These are phyloP conservation scores for Porites cylindrica DNA, from an alignment of 92 coral and sea anemone genomes.

Conservation along the genomic window DNA sequence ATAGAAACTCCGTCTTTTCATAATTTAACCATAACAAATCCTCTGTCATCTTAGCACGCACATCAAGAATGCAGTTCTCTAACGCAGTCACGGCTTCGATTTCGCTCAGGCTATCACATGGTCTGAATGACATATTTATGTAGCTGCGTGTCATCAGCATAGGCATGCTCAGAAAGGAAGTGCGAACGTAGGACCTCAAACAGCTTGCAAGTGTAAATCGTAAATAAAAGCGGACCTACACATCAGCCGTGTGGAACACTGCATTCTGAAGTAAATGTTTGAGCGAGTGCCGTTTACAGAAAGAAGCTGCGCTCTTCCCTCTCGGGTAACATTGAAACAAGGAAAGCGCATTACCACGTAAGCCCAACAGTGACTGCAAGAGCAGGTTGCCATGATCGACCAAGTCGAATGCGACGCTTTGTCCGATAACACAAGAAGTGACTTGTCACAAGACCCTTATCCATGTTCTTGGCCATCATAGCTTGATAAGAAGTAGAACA, in stretches of 20 bases:
- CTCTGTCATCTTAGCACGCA: conserved; percentile 56
- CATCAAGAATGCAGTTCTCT: conserved; percentile 56
- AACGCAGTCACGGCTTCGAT: conserved; percentile 55
- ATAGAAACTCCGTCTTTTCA: background rate
- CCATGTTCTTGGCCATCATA: background rate
- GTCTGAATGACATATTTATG: conserved; percentile 34
- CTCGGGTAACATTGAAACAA: conserved; percentile 21
- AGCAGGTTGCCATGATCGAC: background rate
- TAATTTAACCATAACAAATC: background rate
- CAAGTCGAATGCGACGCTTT: background rate
- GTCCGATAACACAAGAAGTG: background rate
- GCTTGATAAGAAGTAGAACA: no score
- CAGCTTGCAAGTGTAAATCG: no score
- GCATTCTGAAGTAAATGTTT: conserved; percentile 11
- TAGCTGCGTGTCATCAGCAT: conserved; percentile 61
- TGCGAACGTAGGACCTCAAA: conserved; percentile 4
- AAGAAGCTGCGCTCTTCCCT: conserved; percentile 27
- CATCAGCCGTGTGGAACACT: conserved; percentile 11
- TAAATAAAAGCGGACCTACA: background rate
- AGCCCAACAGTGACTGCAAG: conserved; percentile 1
- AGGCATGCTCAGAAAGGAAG: conserved; percentile 35
- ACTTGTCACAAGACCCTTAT: background rate
- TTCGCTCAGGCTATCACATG: conserved; percentile 36
- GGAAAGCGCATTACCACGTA: conserved; percentile 2
- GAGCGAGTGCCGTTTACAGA: conserved; percentile 18